These are phyloP conservation scores for Drosophila virilis DNA, from an alignment of 1,140 invertebrate genomes.

Conservation along the genomic window DNA sequence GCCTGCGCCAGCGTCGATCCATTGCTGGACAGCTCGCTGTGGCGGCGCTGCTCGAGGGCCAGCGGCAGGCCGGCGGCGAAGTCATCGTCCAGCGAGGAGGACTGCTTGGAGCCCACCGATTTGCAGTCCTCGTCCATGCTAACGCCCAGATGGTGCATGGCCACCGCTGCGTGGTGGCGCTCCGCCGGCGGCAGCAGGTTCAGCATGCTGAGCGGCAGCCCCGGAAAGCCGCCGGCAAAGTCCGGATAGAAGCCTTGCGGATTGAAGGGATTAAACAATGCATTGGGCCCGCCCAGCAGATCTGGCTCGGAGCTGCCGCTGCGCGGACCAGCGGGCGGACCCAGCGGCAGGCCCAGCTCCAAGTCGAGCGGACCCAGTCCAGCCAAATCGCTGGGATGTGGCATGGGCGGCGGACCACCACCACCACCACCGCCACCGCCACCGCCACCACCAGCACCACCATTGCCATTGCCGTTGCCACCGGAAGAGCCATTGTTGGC, in stretches of 20 bases:
- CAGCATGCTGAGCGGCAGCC: conserved; percentile 92
- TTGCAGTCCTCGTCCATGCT: conserved; percentile 88
- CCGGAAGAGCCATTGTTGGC: conserved; percentile 22
- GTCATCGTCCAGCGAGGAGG: conserved; percentile 88
- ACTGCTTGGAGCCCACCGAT: conserved; percentile 87
- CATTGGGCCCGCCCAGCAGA: conserved; percentile 85
- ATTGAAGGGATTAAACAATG: conserved; percentile 89
- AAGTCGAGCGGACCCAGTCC: conserved; percentile 63
- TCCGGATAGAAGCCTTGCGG: conserved; percentile 92
- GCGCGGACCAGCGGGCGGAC: conserved; percentile 84
- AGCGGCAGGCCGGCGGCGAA: conserved; percentile 84
- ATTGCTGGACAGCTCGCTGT: conserved; percentile 52
- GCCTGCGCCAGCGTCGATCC: conserved; percentile 85
- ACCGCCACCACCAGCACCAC: conserved; percentile 4
- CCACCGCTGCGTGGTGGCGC: conserved; percentile 85
- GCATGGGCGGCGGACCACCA: conserved; percentile 39
- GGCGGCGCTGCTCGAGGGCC: conserved; percentile 84
- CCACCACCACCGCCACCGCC: conserved; percentile 5
- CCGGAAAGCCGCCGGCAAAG: conserved; percentile 90
- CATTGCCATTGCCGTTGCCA: conserved; percentile 21
- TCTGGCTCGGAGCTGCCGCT: conserved; percentile 88
- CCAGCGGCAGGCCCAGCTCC: conserved; percentile 66
- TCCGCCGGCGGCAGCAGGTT: conserved; percentile 92
- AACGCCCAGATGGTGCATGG: conserved; percentile 82
- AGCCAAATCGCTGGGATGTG: conserved; percentile 58